phyloP scores from a whole-genome alignment of 1,140 invertebrate species.

The Ridgeia piscesae region DNA sequence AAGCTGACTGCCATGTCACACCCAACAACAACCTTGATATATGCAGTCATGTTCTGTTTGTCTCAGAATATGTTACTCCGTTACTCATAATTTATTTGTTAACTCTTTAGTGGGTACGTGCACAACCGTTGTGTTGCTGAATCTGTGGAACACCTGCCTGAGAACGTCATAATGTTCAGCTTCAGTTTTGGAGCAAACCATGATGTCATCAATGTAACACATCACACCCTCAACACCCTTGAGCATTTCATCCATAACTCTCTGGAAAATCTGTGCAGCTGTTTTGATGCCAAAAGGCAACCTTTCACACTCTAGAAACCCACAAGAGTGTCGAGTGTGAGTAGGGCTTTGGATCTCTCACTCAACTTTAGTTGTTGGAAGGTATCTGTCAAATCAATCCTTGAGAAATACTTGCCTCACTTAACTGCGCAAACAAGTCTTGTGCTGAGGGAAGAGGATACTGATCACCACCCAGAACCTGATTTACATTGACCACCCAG shows the following conservation, averaged over 20 bases:
- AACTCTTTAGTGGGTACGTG: too few species aligned
- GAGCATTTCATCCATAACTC: constrained; percentile 21
- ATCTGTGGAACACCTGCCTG: neutral
- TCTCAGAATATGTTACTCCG: too few species aligned
- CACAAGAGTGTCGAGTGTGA: constrained; percentile 9
- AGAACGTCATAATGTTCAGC: constrained; percentile 9
- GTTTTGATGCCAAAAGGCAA: constrained; percentile 21
- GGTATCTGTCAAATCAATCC: constrained; percentile 14
- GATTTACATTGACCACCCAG: too few species aligned
- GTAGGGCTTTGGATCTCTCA: constrained; percentile 13
- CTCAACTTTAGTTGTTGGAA: constrained; percentile 17
- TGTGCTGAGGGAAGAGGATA: too few species aligned
- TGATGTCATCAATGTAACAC: constrained; percentile 17
- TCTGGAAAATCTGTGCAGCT: constrained; percentile 21
- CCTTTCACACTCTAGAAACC: constrained; percentile 11
- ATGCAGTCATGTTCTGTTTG: too few species aligned
- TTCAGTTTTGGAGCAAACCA: neutral
- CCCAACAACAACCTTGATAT: too few species aligned
- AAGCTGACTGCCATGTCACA: too few species aligned
- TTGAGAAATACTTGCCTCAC: constrained; percentile 3
- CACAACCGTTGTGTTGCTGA: too few species aligned
- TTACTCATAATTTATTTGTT: too few species aligned
- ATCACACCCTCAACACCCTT: neutral
- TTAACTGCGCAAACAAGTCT: neutral
- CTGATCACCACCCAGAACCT: too few species aligned